Base-by-base conservation (phyloP, 2,113 vertebrate genomes). In the Vanacampus margaritifer region DNA sequence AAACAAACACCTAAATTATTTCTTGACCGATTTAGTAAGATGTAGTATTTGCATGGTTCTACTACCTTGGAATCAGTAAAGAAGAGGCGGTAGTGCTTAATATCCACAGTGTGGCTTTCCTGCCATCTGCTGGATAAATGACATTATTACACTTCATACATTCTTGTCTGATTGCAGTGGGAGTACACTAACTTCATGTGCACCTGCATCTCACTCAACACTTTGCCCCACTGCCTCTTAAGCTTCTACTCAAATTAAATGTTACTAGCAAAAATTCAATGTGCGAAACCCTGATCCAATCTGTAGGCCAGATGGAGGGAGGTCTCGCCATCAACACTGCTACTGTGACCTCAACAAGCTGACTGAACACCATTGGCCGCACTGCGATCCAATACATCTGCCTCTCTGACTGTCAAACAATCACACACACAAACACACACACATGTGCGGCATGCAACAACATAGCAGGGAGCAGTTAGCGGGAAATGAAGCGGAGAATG, bases 61-160 rank as follows among this genome's bases (percentile, higher is more conserved):
- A 23, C 9, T 10, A 26, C n/a, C 9, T 50, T 11, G 23, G 9
- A 14, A 24, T 11, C 51, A 2, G 11, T 24, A 26, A 26, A 11
- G 5, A 13, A 54, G 28, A 54, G 12, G 51, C 14, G 3, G 17
- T 5, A 13, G 35, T 11, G 16, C 0, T 14, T 28, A 3, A 2
- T 13, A 21, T 41, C 14, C 21, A 37, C 19, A 24, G n/a, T 62
- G 59, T 14, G 39, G n/a, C 23, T 35, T 72, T 85, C 35, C 84
- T 86, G 88, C 85, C 89, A 87, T 76, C 89, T 91, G 83, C 74
- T 89, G 89, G 87, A 37, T 6, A 51, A 12, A 66, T 6, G 0
- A 0, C 2, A 13, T 58, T 23, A n/a, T 80, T 75, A 81, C 87
- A 78, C 12, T 9, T 6, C 0, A 54, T 11, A n/a, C 48, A 43